These are phyloP conservation scores for Hydrocynus forskahlii DNA, from an alignment of 2,797 vertebrate genomes.

Conservation along the genomic window DNA sequence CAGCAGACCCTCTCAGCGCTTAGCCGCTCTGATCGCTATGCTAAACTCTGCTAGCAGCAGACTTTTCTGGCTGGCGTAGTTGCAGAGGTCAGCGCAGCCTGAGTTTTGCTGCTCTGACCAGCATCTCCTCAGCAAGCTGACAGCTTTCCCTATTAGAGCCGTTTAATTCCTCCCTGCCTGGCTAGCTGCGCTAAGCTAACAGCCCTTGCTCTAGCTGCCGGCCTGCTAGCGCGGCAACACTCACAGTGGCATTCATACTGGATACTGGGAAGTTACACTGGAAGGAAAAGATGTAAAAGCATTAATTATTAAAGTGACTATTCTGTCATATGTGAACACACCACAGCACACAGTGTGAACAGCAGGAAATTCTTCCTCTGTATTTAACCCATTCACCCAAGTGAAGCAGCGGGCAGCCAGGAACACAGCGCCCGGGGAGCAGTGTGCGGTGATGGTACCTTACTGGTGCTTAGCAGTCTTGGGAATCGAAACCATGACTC, in stretches of 20 bases:
- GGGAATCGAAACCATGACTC: no score
- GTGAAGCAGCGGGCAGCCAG: no score
- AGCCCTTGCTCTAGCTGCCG: conserved; percentile 18
- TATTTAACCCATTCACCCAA: no score
- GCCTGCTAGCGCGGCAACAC: background rate
- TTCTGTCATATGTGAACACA: no score
- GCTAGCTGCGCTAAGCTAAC: conserved; percentile 31
- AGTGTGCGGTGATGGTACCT: no score
- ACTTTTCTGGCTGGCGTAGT: background rate
- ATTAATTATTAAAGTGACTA: no score
- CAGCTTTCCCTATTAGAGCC: conserved; percentile 30
- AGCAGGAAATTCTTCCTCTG: no score
- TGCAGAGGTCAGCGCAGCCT: conserved; percentile 6
- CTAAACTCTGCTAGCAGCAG: background rate
- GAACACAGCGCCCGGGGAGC: no score
- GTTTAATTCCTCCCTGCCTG: conserved; percentile 29
- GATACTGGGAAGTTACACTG: no score
- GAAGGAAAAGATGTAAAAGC: background rate
- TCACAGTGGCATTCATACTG: background rate
- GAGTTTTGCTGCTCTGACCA: background rate
- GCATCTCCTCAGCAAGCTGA: conserved; percentile 8
- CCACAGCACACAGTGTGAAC: no score
- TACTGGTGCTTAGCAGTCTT: no score
- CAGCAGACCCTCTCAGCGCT: conserved; percentile 19
- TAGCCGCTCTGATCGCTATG: background rate